Base-by-base conservation (phyloP, 2,888 invertebrate genomes). In the Leucoma salicis region DNA sequence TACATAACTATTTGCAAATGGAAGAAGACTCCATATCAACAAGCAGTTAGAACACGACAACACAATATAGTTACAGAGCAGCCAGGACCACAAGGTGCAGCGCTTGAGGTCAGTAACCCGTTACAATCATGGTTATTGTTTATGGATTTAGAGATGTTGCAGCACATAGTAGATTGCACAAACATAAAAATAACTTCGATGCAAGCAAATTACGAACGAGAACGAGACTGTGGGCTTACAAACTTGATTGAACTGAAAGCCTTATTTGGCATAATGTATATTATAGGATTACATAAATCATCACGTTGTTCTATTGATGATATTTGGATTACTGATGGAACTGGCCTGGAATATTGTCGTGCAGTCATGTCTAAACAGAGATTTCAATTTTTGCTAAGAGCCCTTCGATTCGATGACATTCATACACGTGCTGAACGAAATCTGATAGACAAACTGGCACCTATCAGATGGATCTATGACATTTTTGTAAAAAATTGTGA, bases 171-270 rank as follows among this genome's bases (percentile, higher is more conserved):
- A n/a, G n/a, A n/a, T 1, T 27, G 3, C 27, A 27, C 27, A 4
- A 27, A 27, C n/a, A 4, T 27, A 11, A 4, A 27, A 1, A 27
- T 27, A 27, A 6, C 10, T 27, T 21, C 24, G 10, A 7, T 25
- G 14, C 25, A 39, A 11, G 25, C 14, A 32, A 39, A 27, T 24
- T 43, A 21, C 8, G 28, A 33, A 24, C 33, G 42, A 34, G 25
- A 18, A 29, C 37, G 42, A 38, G 42, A 35, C 18, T 21, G 21
- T 11, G 35, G 37, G 29, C 39, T 38, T 25, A 39, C 38, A 5
- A 35, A 34, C n/a, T n/a, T 11, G 4, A 11, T 27, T 27, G 27
- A 27, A 10, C 8, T 27, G n/a, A n/a, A 27, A 27, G 27, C 27
- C 4, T 10, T 27, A 11, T 4, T 27, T 11, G 27, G 27, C 8